Base-by-base conservation (phyloP, 1,140 invertebrate species). In the Lordiphosa mommai region DNA sequence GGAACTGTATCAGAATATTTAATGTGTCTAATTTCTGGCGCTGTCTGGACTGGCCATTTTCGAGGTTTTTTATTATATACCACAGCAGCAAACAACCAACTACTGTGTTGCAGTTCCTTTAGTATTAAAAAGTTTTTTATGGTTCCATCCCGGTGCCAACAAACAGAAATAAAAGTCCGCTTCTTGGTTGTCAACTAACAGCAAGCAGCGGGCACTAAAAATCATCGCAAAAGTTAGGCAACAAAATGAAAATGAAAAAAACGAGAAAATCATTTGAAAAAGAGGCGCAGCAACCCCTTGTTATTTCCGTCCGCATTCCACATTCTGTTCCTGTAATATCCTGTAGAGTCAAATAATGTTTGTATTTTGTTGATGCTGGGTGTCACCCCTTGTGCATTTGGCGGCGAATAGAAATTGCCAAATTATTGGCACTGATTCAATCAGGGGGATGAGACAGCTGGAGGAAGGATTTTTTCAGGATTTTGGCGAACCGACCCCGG, bases 401-500 rank as follows among this genome's bases (percentile, higher is more conserved):
- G 43, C 64, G 59, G 58, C 60, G 74, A 80, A 79, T 79, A 79
- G 69, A 73, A 79, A 79, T 73, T 79, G 69, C 74, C 74, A 79
- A 79, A 79, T 79, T 79, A 79, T 79, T 79, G 74, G 74, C 74
- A 66, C 69, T 73, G 74, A 80, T 80, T 80, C 74, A 80, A 80
- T 79, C 74, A 57, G 70, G 64, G 52, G 44, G 52, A 72, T 40
- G 16, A 16, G 58, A 47, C 12, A n/a, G 36, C 20, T 6, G 38
- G 30, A 30, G 52, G 48, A 30, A 46, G 38, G 10, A 3, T 43
- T 4, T 27, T 8, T 17, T 10, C 20, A 17, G 37, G 16, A 40
- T 12, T 27, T 3, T 43, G 14, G 10, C 20, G 12, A 27, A 38
- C 8, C 16, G 34, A 38, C 33, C 50, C 38, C 29, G 16, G 17